Percentiles rank a stretch among this genome's conserved stretches.
Evolutionary conservation across 2,888 invertebrate species (phyloP).

Genomic region (Anthoptus insignis): DNA sequence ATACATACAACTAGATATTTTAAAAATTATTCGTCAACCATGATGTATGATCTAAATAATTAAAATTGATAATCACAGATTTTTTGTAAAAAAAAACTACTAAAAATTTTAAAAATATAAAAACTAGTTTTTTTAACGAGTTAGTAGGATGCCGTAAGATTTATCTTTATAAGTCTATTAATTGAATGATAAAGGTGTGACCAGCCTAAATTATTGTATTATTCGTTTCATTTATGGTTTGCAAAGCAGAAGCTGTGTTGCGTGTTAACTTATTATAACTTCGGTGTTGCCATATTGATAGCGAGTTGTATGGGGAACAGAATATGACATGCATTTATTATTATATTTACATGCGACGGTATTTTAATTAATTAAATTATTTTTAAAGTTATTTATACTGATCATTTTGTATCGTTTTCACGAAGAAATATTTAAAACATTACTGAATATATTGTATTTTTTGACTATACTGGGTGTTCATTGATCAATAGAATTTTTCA

Average conservation of each 20-base stretch:
- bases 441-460: neutral
- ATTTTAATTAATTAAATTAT: slow-evolving; percentile 8
- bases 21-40: neutral
- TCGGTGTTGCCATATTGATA: slow-evolving; percentile 22
- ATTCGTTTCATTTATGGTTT: neutral
- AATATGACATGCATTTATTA: slow-evolving; percentile 18
- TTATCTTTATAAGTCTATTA: neutral
- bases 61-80: neutral
- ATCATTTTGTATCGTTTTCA: neutral
- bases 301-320: neutral
- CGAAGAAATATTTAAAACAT: neutral
- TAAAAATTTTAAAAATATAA: neutral
- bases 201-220: slow-evolving; percentile 5
- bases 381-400: neutral
- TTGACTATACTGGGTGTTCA: neutral
- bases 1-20: slow-evolving; percentile 2
- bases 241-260: slow-evolving; percentile 13
- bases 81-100: neutral
- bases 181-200: neutral
- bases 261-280: slow-evolving; percentile 12
- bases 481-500: too few relatives aligned
- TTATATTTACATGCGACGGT: neutral
- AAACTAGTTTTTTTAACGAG: neutral
- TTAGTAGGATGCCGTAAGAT: neutral
- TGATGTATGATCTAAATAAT: neutral